A percentile compares a stretch with the other conserved stretches of the same genome.
These are phyloP conservation scores for Sebastes fasciatus DNA, from an alignment of 2,113 vertebrate species.

Conservation along the genomic window DNA sequence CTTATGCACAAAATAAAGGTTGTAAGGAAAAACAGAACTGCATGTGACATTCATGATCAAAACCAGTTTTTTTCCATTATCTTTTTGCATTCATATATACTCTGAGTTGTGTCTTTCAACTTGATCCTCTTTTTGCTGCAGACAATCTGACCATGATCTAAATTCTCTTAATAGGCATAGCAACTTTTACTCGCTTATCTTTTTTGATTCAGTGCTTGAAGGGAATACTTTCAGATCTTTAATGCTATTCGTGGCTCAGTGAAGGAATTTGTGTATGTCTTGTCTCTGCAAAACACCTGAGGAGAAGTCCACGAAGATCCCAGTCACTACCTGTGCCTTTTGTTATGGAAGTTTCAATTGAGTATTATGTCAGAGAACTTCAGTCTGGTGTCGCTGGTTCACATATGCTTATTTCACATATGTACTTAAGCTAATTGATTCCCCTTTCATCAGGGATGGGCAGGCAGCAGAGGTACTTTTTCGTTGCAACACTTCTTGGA, in stretches of 20 bases:
- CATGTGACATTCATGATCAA: neutral
- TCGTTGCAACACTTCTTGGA: constrained; percentile 3
- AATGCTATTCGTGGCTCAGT: neutral
- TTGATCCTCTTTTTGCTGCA: neutral
- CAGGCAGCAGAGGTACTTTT: neutral
- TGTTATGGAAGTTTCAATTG: constrained; percentile 40
- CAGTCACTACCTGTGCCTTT: neutral
- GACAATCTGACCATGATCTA: neutral
- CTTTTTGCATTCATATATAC: neutral
- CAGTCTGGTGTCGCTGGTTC: neutral
- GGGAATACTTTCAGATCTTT: constrained; percentile 27
- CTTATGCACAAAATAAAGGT: neutral
- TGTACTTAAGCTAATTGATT: neutral
- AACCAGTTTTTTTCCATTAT: neutral
- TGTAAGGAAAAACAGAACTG: neutral
- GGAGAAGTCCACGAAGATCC: constrained; percentile 28
- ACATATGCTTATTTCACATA: neutral
- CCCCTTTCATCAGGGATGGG: neutral
- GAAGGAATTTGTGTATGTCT: neutral
- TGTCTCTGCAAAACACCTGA: neutral
- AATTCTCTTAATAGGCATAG: constrained; percentile 13
- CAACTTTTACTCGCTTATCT: neutral
- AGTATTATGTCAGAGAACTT: neutral
- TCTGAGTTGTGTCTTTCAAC: neutral
- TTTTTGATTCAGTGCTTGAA: constrained; percentile 3